Base-by-base conservation (phyloP, 2,888 invertebrate species). In the Willowsia nigromaculata region DNA sequence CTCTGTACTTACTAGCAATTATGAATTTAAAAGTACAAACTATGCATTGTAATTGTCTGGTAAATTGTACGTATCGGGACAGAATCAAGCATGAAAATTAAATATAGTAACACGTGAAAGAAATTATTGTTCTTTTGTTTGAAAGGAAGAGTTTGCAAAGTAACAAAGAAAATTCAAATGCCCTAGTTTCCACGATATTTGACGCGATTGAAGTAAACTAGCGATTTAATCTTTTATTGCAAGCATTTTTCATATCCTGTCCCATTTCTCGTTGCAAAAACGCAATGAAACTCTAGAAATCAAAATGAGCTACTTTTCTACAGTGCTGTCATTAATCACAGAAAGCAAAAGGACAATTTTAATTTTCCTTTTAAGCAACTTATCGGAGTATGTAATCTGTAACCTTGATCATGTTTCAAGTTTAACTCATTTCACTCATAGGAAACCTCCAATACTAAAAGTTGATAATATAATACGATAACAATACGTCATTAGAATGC, bases 121-220 rank as follows among this genome's bases (percentile, higher is more conserved):
- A 13, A 27, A 68, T 68, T 81, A 6, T 33, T 59, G 30, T 40
- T 71, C 25, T 53, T 18, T 74, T 84, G 68, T 74, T 74, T 53
- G 27, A 84, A 84, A 84, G 85, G 74, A 84, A 74, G 74, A 84
- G 74, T 53, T 33, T 30, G 27, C 27, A 53, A 76, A n/a, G 43
- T 47, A 37, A 56, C 78, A 78, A 56, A 56, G 37, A 30, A 33
- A 56, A 53, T 40, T 56, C 33, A 37, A 11, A 18, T 71, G 89
- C 56, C 68, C 89, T 71, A 89, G 85, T 89, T 89, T 89, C 89
- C 89, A 89, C 89, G 89, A 89, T 89, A 37, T 47, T 82, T 53
- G 43, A 37, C 30, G 22, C 22, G 78, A 53, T 56, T 78, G 9
- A 3, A 78, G 18, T 6, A 30, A 50, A 13, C 33, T 47, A 71